These are phyloP conservation scores for Stenichneumon culpator DNA, from an alignment of 2,888 invertebrate species.

Conservation along the genomic window DNA sequence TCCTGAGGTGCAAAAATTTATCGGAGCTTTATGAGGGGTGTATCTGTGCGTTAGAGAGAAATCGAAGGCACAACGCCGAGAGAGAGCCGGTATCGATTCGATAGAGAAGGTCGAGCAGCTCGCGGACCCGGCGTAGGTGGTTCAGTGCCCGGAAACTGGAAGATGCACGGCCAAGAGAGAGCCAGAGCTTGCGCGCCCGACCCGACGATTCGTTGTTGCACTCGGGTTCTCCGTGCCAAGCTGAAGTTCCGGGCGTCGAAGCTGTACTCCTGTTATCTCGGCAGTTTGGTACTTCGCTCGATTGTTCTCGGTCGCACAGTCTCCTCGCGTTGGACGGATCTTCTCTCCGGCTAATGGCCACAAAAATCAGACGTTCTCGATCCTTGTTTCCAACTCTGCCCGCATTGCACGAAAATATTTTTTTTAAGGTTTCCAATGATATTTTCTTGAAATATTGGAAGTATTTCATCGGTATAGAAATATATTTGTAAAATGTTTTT, in stretches of 20 bases:
- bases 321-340: too few species aligned
- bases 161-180: conserved; percentile 55
- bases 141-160: conserved; percentile 63
- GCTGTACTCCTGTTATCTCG: too few species aligned
- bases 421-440: too few species aligned
- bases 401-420: too few species aligned
- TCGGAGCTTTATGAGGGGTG: not conserved
- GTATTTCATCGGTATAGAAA: too few species aligned
- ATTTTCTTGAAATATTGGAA: too few species aligned
- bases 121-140: conserved; percentile 47
- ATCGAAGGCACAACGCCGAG: conserved; percentile 39
- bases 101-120: conserved; percentile 56
- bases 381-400: too few species aligned
- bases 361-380: too few species aligned
- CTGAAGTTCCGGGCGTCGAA: not conserved
- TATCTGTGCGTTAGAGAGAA: not conserved
- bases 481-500: too few species aligned
- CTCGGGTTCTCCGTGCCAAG: not conserved
- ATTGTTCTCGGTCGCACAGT: too few species aligned
- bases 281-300: too few species aligned
- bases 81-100: conserved; percentile 58
- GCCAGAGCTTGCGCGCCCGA: not conserved
- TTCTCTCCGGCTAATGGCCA: too few species aligned
- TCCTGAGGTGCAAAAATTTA: not conserved
- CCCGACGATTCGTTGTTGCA: conserved; percentile 7